Evolutionary conservation across 2,113 vertebrate species (phyloP), one percentile per base, ranked within the genome.

Genomic region (Nothoprocta pentlandii): DNA sequence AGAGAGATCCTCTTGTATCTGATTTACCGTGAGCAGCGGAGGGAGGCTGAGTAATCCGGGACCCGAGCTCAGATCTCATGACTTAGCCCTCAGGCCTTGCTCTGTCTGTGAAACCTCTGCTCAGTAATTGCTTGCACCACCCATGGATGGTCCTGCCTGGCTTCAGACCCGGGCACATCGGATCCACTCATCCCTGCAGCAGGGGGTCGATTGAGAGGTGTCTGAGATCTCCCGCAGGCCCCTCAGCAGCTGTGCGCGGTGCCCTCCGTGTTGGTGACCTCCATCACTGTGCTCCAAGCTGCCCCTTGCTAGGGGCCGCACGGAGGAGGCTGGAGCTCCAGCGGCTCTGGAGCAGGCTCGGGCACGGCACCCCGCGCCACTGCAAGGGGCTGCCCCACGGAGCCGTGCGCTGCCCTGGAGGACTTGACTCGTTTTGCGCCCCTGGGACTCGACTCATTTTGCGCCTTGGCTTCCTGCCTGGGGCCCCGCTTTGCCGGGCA

Each of bases 1-100:
- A 3, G 46, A 30, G 23, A 44, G 76, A 19, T 22, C 22, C 8
- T 51, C 1, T 62, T 34, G 20, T 70, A 62, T 30, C 64, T 67
- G 63, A 74, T 67, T 53, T 69, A 20, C 46, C 15, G 2, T 0
- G 4, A 91, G 74, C n/a, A 54, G 56, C 16, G 6, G 30, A 80
- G 46, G 14, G 51, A 86, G 20, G n/a, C 53, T 93, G 66, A n/a
- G n/a, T 81, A 68, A 68, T 78, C 73, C 66, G 80, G 26, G 30
- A 83, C 36, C 9, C 25, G 58, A 53, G 28, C 6, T 77, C n/a
- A 21, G 62, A 12, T 84, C 28, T 92, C 0, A 0, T 0, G 2
- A 23, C 2, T 4, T 47, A 41, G 36, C 15, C 16, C 61, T 79
- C 28, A 47, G 21, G 20, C 1, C 1, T 78, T 42, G 70, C 32